Evolutionary conservation across 2,888 invertebrate species (phyloP).

Genomic region (Deroplatys truncata): DNA sequence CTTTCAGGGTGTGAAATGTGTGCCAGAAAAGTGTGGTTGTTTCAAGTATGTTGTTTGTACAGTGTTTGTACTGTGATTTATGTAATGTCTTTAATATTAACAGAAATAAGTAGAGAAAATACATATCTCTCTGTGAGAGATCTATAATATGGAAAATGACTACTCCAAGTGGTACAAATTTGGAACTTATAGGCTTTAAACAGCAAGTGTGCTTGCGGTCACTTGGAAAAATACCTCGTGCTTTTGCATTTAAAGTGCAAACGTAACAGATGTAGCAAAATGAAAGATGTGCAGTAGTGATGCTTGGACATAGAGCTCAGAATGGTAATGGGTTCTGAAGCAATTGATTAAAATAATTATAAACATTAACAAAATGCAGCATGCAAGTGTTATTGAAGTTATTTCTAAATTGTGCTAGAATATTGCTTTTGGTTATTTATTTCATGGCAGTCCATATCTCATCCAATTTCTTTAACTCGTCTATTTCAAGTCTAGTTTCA

Average conservation of each 20-base stretch:
- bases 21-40: conserved; percentile 6
- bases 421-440: too few relatives aligned
- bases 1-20: neutral
- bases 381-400: too few relatives aligned
- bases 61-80: neutral
- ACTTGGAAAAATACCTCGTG: neutral
- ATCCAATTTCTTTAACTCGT: too few relatives aligned
- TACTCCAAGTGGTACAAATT: neutral
- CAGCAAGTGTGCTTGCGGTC: neutral
- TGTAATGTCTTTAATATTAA: neutral
- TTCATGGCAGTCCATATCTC: too few relatives aligned
- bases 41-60: neutral
- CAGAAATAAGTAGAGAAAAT: neutral
- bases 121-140: neutral
- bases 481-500: too few relatives aligned
- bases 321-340: too few relatives aligned
- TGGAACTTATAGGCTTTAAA: neutral
- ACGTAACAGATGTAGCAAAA: neutral
- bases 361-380: too few relatives aligned
- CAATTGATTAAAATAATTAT: too few relatives aligned
- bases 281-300: neutral
- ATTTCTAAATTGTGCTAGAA: too few relatives aligned
- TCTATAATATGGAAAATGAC: neutral
- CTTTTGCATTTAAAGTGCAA: neutral
- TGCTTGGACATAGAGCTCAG: too few relatives aligned